Evolutionary conservation across 1,140 invertebrate species (phyloP).

Genomic region (Nixonia krombeini): DNA sequence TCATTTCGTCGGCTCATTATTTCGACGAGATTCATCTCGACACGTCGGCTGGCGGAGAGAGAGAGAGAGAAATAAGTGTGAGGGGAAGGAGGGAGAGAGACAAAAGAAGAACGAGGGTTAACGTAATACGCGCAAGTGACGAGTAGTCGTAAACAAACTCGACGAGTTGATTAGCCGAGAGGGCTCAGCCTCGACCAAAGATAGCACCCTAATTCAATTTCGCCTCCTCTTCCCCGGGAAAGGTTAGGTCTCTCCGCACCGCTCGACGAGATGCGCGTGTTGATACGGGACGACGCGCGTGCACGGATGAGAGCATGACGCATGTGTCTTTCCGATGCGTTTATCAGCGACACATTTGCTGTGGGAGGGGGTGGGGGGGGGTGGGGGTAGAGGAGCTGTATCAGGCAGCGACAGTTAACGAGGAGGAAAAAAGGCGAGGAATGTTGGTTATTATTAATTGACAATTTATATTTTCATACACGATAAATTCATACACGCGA

Average conservation of each 20-base stretch:
- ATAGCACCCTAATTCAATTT: conserved; percentile 25
- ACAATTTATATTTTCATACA: neutral
- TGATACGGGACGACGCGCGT: too few relatives aligned
- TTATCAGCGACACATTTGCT: too few relatives aligned
- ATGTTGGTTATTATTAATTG: neutral
- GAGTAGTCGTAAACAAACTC: conserved; percentile 16
- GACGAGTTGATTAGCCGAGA: conserved; percentile 21
- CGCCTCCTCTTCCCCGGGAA: neutral
- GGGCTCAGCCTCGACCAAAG: neutral
- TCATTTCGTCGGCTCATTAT: too few relatives aligned
- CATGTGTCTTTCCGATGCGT: conserved; percentile 28
- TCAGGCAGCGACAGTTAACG: conserved; percentile 24
- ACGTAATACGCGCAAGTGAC: conserved; percentile 26
- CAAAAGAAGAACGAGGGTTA: conserved; percentile 26
- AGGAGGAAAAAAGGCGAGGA: neutral
- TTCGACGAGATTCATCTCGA: conserved; percentile 20
- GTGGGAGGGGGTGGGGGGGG: too few relatives aligned
- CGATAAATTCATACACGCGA: neutral
- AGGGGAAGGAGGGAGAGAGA: too few relatives aligned
- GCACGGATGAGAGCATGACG: conserved; percentile 19
- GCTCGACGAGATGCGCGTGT: conserved; percentile 2
- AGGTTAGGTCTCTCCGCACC: conserved; percentile 4
- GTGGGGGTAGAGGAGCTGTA: too few relatives aligned
- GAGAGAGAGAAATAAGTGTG: too few relatives aligned
- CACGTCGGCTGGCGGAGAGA: too few relatives aligned